Conservation (phyloP, 2,888 invertebrate genomes). For the Bombylius discolor region DNA sequence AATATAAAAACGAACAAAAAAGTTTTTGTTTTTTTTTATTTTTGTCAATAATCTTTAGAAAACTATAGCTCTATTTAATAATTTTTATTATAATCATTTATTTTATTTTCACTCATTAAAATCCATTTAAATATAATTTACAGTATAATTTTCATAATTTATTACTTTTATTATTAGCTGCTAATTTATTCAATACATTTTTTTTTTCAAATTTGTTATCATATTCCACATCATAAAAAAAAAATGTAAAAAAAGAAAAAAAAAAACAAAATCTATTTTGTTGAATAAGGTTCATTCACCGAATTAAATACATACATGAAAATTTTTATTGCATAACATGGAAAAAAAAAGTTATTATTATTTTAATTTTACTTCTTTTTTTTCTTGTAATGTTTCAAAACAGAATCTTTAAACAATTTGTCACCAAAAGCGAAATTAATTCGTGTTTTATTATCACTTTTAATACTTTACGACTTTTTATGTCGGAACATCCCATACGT, state of each 20-base stretch:
- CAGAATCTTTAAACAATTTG: neutral
- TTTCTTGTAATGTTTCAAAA: neutral
- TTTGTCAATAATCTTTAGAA: no score
- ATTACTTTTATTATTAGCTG: neutral
- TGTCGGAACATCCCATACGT: neutral
- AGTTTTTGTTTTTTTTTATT: no score
- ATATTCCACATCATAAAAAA: no score
- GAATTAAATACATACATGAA: neutral
- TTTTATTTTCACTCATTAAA: neutral
- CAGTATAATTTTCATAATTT: neutral
- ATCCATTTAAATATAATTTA: neutral
- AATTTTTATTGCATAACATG: neutral
- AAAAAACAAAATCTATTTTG: no score
- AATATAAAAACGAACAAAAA: no score
- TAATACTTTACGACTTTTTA: neutral
- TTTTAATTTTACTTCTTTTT: no score
- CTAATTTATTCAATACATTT: neutral
- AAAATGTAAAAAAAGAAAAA: no score
- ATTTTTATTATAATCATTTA: neutral
- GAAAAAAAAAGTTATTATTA: neutral
- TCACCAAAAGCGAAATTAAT: neutral
- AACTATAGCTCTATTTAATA: no score
- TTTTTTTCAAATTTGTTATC: no score
- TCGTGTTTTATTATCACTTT: neutral
- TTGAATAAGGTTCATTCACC: neutral